These are phyloP conservation scores for Hassar affinis DNA, from an alignment of 2,113 vertebrate genomes.

Conservation along the genomic window DNA sequence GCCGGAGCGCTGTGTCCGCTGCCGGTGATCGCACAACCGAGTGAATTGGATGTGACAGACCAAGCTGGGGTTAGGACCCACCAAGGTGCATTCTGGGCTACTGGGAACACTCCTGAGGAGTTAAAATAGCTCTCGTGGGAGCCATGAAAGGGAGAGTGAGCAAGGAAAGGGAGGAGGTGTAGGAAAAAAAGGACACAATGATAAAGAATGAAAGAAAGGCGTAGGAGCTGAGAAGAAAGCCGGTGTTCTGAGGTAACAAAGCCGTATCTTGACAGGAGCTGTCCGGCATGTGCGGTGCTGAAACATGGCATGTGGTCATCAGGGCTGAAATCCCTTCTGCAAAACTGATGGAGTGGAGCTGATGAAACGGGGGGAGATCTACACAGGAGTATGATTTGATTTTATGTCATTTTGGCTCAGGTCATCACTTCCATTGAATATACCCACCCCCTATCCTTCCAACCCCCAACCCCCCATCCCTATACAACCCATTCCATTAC, in stretches of 20 bases:
- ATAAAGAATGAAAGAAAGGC: slow-evolving; percentile 7
- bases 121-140: slow-evolving; percentile 40
- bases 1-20: neutral
- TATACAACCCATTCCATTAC: neutral
- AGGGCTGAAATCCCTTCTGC: slow-evolving; percentile 34
- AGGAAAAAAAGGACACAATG: neutral
- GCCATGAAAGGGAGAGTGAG: neutral
- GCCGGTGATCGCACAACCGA: slow-evolving; percentile 18
- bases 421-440: slow-evolving; percentile 2
- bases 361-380: slow-evolving; percentile 24
- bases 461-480: too few species aligned
- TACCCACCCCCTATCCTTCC: too few species aligned
- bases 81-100: slow-evolving; percentile 42
- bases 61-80: slow-evolving; percentile 29
- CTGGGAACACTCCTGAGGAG: slow-evolving; percentile 40
- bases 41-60: slow-evolving; percentile 48
- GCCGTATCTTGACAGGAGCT: slow-evolving; percentile 56
- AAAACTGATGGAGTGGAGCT: slow-evolving; percentile 16
- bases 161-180: neutral
- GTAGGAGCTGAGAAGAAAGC: slow-evolving; percentile 19
- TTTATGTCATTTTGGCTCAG: slow-evolving; percentile 26
- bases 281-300: slow-evolving; percentile 45
- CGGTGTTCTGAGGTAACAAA: slow-evolving; percentile 37
- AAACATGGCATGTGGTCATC: slow-evolving; percentile 47
- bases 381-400: slow-evolving; percentile 31